Base-by-base conservation (phyloP, 2,797 vertebrate genomes). In the Hybognathus amarus region DNA sequence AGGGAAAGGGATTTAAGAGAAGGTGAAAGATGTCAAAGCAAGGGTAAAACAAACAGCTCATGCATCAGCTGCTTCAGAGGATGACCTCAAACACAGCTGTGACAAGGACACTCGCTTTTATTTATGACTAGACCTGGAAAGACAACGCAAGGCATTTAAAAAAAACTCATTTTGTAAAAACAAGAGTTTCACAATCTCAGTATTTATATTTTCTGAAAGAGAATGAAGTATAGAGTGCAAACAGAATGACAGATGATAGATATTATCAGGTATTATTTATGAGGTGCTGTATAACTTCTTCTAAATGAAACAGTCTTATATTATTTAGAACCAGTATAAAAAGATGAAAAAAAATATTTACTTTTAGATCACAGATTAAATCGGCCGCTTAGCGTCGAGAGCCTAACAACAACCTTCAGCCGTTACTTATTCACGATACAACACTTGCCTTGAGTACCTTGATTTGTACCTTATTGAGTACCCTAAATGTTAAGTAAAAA, bases 11-110 rank as follows among this genome's bases (percentile, higher is more conserved):
- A 68, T 83, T 71, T 22, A 78, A 47, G 80, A 15, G 78, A 80
- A 56, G 75, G 68, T n/a, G 68, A 47, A 82, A 71, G 68, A 86
- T 73, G 76, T 68, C 61, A 83, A 67, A 83, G 69, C 85, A 86
- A 83, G 80, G 80, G 85, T 81, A 86, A 79, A 77, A 27, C 22
- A 6, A 69, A 61, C 80, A 45, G 52, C 71, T 68, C 69, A 78
- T 83, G 80, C 80, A 86, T 73, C 80, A 83, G 68, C 56, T 33
- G 22, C 80, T 56, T 82, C 45, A 78, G 47, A 81, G 30, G 13
- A 77, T 63, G 82, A 83, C 82, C 82, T 78, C 30, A 77, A 68
- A 77, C 36, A 68, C 71, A 7, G 13, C 64, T 38, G 40, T 59
- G 82, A 83, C 80, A 64, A 47, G 59, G 27, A 85, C 69, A 67